Evolutionary conservation across 92 coral and sea anemone genomes (phyloP).

Genomic region (Actinostola sp.): DNA sequence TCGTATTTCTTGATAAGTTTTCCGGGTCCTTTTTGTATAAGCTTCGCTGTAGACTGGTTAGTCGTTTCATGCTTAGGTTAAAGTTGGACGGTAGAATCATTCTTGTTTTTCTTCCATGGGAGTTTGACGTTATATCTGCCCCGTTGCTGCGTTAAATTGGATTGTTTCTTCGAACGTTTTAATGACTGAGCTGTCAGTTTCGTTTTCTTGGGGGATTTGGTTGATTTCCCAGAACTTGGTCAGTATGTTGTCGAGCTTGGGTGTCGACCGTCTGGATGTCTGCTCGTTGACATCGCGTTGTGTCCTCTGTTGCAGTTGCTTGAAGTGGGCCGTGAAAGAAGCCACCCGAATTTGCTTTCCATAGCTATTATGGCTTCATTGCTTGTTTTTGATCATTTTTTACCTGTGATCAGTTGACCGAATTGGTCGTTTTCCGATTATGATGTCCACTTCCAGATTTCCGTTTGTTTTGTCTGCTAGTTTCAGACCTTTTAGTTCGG

Average conservation of each 20-base stretch:
- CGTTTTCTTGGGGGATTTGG: too few species aligned
- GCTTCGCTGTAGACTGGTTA: slow-evolving; percentile 29
- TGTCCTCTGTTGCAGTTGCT: too few species aligned
- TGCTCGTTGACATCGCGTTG: not conserved
- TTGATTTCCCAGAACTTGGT: not conserved
- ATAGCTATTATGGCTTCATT: slow-evolving; percentile 40
- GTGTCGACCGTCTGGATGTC: slow-evolving; percentile 1
- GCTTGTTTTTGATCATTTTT: slow-evolving; percentile 20
- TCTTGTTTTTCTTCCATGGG: slow-evolving; percentile 36
- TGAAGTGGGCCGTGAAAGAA: too few species aligned
- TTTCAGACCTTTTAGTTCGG: too few species aligned
- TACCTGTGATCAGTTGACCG: slow-evolving; percentile 39
- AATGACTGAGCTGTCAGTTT: not conserved
- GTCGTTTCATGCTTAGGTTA: slow-evolving; percentile 16
- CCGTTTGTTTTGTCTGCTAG: too few species aligned
- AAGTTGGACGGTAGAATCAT: slow-evolving; percentile 32
- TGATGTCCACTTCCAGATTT: too few species aligned
- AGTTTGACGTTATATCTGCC: slow-evolving; percentile 35
- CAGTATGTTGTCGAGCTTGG: slow-evolving; percentile 17
- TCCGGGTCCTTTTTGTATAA: slow-evolving; percentile 33
- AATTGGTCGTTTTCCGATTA: slow-evolving; percentile 48
- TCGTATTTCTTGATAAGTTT: slow-evolving; percentile 28
- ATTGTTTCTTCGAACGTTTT: not conserved
- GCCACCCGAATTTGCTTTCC: slow-evolving; percentile 48
- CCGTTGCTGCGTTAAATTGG: slow-evolving; percentile 22